Evolutionary conservation across 1,140 invertebrate species (phyloP).

Genomic region (Drosophila seguyi): DNA sequence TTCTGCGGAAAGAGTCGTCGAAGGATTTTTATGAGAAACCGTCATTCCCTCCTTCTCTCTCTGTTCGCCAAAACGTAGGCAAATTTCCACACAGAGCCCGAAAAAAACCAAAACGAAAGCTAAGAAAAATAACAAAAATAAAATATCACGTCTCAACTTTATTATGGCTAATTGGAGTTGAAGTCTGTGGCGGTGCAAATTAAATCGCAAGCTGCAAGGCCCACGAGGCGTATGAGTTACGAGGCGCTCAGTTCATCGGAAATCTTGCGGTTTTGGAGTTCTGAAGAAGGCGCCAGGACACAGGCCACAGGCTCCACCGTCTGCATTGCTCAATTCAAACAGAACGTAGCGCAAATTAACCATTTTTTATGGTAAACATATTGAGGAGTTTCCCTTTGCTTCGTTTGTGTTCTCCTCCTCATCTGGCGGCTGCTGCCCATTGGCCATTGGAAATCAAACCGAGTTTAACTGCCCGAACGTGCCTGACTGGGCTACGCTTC

Average conservation of each 20-base stretch:
- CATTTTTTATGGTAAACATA: constrained; percentile 81
- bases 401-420: not conserved
- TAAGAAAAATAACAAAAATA: constrained; percentile 53
- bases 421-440: constrained; percentile 54
- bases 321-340: constrained; percentile 55
- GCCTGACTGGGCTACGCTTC: constrained; percentile 23
- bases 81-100: constrained; percentile 57
- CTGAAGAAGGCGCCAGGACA: constrained; percentile 63
- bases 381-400: constrained; percentile 6
- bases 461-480: constrained; percentile 72
- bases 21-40: constrained; percentile 36
- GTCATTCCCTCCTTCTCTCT: not conserved
- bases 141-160: constrained; percentile 84
- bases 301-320: constrained; percentile 10
- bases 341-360: constrained; percentile 76
- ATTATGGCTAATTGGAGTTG: constrained; percentile 79
- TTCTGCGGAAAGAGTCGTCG: constrained; percentile 62
- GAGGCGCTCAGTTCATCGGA: constrained; percentile 64
- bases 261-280: constrained; percentile 40
- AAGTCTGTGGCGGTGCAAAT: constrained; percentile 50
- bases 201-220: constrained; percentile 48
- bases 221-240: constrained; percentile 80
- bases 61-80: constrained; percentile 52
- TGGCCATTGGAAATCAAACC: constrained; percentile 58
- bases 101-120: not conserved